Base-by-base conservation (phyloP, 2,888 invertebrate species). In the Eristalinus aeneus region DNA sequence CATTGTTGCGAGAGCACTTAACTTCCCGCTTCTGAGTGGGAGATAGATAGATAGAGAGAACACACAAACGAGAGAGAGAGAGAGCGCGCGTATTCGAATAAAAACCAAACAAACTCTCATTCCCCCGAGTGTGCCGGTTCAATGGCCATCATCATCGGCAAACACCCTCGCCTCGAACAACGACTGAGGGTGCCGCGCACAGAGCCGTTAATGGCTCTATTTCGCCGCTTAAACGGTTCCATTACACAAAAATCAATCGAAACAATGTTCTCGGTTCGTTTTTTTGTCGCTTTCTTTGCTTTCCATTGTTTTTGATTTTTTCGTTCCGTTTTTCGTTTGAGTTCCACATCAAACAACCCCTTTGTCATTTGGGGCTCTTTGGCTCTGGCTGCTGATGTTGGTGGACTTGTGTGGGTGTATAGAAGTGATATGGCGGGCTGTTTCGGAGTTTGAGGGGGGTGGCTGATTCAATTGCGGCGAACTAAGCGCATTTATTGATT, bases 401-500 rank as follows among this genome's bases (percentile, higher is more conserved):
- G 46, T 16, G 46, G 6, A 8, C 1, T 5, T 46, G 46, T 46
- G 16, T 46, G 6, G n/a, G 46, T 46, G 46, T 16, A 16, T 46
- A 16, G 8, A n/a, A 46, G 16, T 46, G 46, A 16, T 8, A 8
- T 46, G 46, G 16, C n/a, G 46, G 16, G 46, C 46, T 46, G n/a
- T 16, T 46, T 16, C 46, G 27, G 27, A 5, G 27, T 27, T 5
- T 27, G 46, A 16, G 39, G 5, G 39, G 23, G 4, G 1, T 22
- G 39, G 56, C 36, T 56, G 68, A 71, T 86, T 86, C 71, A 68
- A 74, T 86, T 82, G 86, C 65, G 73, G 73, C 61, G 1, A 16
- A 46, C 46, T 77, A 74, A 86, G 78, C 82, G 77, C 78, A 86
- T 82, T 86, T 86, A 86, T 86, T 86, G 86, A 82, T 86, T 82